Evolutionary conservation across 2,888 invertebrate genomes (phyloP), one percentile per base, ranked within the genome.

Genomic region (Pinctada fucata): DNA sequence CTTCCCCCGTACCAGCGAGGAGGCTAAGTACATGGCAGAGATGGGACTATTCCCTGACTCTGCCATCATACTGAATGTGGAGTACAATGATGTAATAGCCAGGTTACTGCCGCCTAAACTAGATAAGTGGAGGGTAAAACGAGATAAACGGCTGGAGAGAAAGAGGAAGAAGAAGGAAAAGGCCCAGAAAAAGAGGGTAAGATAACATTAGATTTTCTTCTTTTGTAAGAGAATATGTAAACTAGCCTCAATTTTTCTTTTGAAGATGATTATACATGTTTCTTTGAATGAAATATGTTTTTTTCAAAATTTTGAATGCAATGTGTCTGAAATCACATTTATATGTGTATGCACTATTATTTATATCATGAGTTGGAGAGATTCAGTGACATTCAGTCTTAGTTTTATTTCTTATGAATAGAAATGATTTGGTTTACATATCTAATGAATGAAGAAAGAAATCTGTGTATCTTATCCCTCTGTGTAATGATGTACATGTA

Each of bases 91-190:
- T 79, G 90, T 92, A 48, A 87, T 91, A 4, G 88, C 86, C 1
- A 85, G 93, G 10, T 84, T 92, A n/a, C 86, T 92, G 71, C 93
- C 92, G 3, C 90, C 91, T 47, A 90, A 90, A 81, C 83, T 93
- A 10, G 88, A 91, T 8, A 89, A 88, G 71, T 91, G 92, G 91
- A 87, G 84, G 76, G 81, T 85, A 3, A 91, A 90, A 74, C 82
- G 91, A 76, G 89, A 92, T 74, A 90, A 87, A 82, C 83, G 90
- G 69, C 50, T 91, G 76, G 90, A 88, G 48, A 88, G 86, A 75
- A 90, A 85, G 76, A 80, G 85, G 71, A 88, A 86, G 69, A 88
- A 88, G 77, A 91, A 90, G 83, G 90, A 91, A 69, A 90, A 90
- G 78, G 90, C 89, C 3, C 89, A 90, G 81, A 90, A 91, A 82